phyloP scores from a whole-genome alignment of 2,888 invertebrate species.

The Melanostoma mellinum region DNA sequence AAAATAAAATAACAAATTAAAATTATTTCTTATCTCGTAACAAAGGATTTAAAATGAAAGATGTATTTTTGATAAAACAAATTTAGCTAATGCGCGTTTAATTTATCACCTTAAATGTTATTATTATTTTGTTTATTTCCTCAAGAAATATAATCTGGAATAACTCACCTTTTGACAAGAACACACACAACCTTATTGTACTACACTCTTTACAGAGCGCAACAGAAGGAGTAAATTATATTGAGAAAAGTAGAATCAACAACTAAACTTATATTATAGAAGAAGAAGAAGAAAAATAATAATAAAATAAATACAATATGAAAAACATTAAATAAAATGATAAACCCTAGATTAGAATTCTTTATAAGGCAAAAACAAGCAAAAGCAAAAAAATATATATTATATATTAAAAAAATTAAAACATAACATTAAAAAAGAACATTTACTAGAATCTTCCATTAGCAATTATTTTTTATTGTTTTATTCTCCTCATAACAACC shows the following conservation, averaged over 20 bases:
- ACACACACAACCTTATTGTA: constrained; percentile 37
- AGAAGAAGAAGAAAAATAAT: constrained; percentile 35
- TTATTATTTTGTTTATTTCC: constrained; percentile 35
- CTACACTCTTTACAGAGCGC: constrained; percentile 55
- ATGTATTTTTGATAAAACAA: constrained; percentile 73
- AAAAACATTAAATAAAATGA: constrained; percentile 54
- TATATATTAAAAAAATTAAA: constrained; percentile 54
- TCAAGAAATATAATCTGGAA: constrained; percentile 43
- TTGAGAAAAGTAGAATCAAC: constrained; percentile 32
- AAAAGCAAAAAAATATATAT: constrained; percentile 57
- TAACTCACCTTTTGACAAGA: constrained; percentile 35
- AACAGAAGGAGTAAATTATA: constrained; percentile 55
- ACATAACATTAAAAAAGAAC: constrained; percentile 49
- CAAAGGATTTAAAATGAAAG: constrained; percentile 54
- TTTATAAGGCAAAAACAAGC: constrained; percentile 56
- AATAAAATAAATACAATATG: constrained; percentile 37
- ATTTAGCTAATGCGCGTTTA: constrained; percentile 71
- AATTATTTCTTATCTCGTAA: constrained; percentile 50
- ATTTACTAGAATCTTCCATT: constrained; percentile 74
- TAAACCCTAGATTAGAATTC: constrained; percentile 60
- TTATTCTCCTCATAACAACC: constrained; percentile 58
- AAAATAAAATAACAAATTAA: constrained; percentile 10
- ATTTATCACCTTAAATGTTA: constrained; percentile 22
- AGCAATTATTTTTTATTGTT: constrained; percentile 72
- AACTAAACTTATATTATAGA: constrained; percentile 54